Evolutionary conservation across 2,113 vertebrate genomes (phyloP).

Genomic region (Opisthocomus hoazin): DNA sequence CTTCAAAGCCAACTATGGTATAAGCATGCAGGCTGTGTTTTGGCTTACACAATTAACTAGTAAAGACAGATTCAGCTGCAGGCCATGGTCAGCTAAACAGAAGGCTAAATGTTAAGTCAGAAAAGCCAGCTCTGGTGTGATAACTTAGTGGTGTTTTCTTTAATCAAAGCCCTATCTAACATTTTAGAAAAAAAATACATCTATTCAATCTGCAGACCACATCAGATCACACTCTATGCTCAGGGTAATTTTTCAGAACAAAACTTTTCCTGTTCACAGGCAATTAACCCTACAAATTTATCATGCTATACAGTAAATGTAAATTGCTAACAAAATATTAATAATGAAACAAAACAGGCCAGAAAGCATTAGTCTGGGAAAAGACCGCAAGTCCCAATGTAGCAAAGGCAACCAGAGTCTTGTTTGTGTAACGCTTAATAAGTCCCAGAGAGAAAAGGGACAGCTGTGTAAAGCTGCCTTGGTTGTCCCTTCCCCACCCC

Average conservation of each 20-base stretch:
- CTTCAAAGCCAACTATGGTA: neutral
- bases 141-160: neutral
- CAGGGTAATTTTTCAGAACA: neutral
- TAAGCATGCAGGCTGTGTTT: neutral
- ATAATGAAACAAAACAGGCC: neutral
- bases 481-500: neutral
- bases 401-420: slow-evolving; percentile 18
- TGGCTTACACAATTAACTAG: neutral
- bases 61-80: neutral
- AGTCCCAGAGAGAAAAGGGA: slow-evolving; percentile 56
- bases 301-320: neutral
- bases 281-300: neutral
- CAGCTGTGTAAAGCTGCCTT: slow-evolving; percentile 10
- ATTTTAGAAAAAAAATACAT: neutral
- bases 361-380: neutral
- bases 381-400: neutral
- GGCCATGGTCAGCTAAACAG: neutral
- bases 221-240: neutral
- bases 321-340: neutral
- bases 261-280: neutral
- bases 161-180: neutral
- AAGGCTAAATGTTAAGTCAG: neutral
- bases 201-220: neutral
- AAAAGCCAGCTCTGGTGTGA: neutral
- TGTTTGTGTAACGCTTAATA: slow-evolving; percentile 69